A percentile compares a stretch with the other conserved stretches of the same genome.
phyloP scores from a whole-genome alignment of 2,797 vertebrate genomes.

The Gambelia wislizenii region DNA sequence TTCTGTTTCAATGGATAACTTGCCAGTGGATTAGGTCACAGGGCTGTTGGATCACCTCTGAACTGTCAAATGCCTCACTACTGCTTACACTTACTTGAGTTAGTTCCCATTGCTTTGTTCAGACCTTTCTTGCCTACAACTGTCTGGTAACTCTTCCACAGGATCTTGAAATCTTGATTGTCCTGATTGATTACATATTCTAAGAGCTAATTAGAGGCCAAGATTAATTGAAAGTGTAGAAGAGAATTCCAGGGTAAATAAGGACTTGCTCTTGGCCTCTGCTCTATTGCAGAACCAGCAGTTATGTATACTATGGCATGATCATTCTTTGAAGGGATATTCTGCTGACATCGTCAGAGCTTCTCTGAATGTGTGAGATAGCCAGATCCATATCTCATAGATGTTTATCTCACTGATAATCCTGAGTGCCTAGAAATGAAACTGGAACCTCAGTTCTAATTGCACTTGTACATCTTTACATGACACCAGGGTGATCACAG shows the following conservation, averaged over 20 bases:
- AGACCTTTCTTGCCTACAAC: background rate
- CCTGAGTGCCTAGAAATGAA: background rate
- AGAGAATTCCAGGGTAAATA: background rate
- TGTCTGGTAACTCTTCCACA: background rate
- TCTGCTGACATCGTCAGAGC: background rate
- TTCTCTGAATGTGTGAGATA: background rate
- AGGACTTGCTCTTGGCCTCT: background rate
- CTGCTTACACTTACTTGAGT: background rate
- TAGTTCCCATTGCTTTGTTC: background rate
- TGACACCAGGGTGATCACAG: background rate
- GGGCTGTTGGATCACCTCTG: background rate
- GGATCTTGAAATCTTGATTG: background rate
- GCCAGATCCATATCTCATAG: background rate
- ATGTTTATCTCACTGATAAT: background rate
- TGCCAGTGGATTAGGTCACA: background rate
- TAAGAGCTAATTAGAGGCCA: background rate
- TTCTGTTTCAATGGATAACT: background rate
- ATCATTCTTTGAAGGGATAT: background rate
- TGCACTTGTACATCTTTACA: background rate
- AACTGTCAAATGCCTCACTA: background rate
- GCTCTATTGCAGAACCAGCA: background rate
- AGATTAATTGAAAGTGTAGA: background rate
- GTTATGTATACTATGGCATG: background rate
- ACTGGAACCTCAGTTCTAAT: background rate
- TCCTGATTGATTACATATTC: background rate